Base-by-base conservation (phyloP, 2,888 invertebrate genomes). In the Drosophila nr. fundita region DNA sequence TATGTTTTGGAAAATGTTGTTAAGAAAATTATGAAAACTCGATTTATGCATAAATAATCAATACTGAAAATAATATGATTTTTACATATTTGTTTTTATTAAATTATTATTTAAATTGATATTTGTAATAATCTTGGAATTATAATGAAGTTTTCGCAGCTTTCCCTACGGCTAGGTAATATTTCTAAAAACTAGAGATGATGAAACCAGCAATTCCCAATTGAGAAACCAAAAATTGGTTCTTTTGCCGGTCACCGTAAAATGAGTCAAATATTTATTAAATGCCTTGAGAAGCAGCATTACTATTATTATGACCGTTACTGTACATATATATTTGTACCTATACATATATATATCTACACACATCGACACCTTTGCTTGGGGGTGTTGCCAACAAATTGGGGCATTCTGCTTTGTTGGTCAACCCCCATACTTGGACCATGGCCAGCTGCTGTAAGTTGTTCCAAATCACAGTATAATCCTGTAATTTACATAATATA, bases 401-500 rank as follows among this genome's bases (percentile, higher is more conserved):
- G 60, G 58, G 24, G 34, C 65, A 74, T 48, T 57, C 62, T 79
- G 63, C 42, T 58, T 68, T 76, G 48, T 52, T 40, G 55, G 52
- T 70, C 53, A 67, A 15, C 8, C 60, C 55, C 52, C 53, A 70
- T 68, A 75, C 71, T 75, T 73, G 77, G 70, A 66, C 48, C 57
- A 54, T 78, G 78, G 76, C 72, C 76, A 74, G 85, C 82, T 73
- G 83, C 82, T 79, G 71, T 80, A 82, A 83, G 81, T 80, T 80
- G 81, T 73, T 70, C 73, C 73, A 85, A 90, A 87, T 90, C 90
- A 81, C 80, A 84, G 80, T 66, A 80, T 90, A 90, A 90, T 91
- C 87, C 73, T 27, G 78, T 77, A 90, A 90, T 90, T 90, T 90
- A 90, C 90, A 90, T 90, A 88, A 91, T 80, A 85, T 80, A 70